phyloP scores from a whole-genome alignment of 2,113 vertebrate genomes.

The Centropus bengalensis region DNA sequence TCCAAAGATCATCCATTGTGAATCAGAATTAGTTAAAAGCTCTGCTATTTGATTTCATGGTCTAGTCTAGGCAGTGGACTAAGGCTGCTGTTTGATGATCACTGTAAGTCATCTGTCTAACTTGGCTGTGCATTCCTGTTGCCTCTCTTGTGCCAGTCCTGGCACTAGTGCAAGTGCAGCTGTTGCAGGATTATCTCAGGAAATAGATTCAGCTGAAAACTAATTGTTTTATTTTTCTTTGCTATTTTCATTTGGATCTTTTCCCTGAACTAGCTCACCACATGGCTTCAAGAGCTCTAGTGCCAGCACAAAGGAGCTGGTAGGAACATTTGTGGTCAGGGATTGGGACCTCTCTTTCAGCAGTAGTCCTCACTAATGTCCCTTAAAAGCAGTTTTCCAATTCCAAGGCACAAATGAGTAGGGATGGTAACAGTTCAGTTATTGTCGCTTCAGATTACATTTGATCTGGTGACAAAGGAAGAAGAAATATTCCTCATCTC shows the following conservation, averaged over 20 bases:
- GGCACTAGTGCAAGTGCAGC: slow-evolving; percentile 37
- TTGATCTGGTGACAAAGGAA: neutral
- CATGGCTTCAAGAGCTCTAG: neutral
- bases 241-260: slow-evolving; percentile 36
- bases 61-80: neutral
- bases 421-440: neutral
- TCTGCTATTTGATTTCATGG: neutral
- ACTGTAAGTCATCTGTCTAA: neutral
- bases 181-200: slow-evolving; percentile 65
- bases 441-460: neutral
- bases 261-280: slow-evolving; percentile 37
- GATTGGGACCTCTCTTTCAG: neutral
- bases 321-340: neutral
- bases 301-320: slow-evolving; percentile 1
- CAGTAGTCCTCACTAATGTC: neutral
- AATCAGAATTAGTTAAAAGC: neutral
- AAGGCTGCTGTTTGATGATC: neutral
- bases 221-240: slow-evolving; percentile 65
- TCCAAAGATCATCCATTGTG: neutral
- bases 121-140: slow-evolving; percentile 38
- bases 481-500: neutral
- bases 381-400: neutral
- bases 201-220: slow-evolving; percentile 56
- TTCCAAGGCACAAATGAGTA: neutral
- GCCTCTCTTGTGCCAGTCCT: slow-evolving; percentile 15